A percentile compares a stretch with the other conserved stretches of the same genome.
phyloP scores from a whole-genome alignment of 2,797 vertebrate species.

The Anisognathus igniventris region DNA sequence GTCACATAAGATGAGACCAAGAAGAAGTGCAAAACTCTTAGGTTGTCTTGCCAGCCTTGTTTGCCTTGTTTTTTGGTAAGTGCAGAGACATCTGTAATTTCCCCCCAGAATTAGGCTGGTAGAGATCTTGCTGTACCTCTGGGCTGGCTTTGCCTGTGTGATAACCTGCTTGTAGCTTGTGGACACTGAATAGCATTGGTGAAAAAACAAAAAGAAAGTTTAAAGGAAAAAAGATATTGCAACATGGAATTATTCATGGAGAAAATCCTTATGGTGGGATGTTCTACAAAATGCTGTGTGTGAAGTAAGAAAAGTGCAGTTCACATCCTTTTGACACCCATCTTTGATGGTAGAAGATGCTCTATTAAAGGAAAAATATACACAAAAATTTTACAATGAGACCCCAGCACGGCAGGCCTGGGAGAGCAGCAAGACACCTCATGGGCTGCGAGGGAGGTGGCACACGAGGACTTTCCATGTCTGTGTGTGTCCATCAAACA shows the following conservation, averaged over 20 bases:
- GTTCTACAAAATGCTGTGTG: background rate
- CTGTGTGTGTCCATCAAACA: background rate
- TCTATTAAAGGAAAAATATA: background rate
- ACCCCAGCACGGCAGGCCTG: background rate
- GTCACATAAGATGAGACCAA: background rate
- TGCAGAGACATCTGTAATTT: background rate
- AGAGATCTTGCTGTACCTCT: fast-evolving
- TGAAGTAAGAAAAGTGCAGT: background rate
- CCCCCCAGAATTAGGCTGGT: background rate
- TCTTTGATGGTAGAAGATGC: background rate
- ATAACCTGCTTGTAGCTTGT: background rate
- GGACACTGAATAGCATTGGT: background rate
- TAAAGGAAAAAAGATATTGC: background rate
- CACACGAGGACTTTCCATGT: fast-evolving
- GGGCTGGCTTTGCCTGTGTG: background rate
- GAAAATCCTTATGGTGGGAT: background rate
- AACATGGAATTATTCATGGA: background rate
- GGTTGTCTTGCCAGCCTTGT: background rate
- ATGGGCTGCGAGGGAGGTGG: background rate
- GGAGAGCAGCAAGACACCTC: background rate
- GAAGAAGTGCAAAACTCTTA: background rate
- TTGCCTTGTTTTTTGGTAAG: background rate
- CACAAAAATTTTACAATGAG: background rate
- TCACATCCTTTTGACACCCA: background rate
- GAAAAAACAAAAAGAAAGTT: background rate